phyloP scores from a whole-genome alignment of 2,113 vertebrate species.

The Pangasianodon hypophthalmus region DNA sequence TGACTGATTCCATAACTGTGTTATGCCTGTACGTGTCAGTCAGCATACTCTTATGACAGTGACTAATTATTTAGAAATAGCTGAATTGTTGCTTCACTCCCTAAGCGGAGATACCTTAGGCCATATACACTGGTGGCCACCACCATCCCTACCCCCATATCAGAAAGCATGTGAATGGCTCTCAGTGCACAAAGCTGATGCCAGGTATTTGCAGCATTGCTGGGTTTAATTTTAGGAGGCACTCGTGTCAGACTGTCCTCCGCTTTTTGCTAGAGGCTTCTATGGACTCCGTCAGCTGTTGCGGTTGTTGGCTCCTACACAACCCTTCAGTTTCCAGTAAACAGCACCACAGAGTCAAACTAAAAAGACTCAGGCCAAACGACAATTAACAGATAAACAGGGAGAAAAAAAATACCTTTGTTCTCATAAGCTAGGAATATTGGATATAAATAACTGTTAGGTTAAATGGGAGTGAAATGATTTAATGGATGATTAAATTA shows the following conservation, averaged over 20 bases:
- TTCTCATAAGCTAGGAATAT: background rate
- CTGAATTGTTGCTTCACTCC: slow-evolving; percentile 26
- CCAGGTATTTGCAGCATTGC: slow-evolving; percentile 53
- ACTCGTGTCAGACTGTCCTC: slow-evolving; percentile 46
- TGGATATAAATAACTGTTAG: background rate
- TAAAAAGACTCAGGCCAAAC: slow-evolving; percentile 30
- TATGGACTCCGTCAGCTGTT: slow-evolving; percentile 58
- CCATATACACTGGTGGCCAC: slow-evolving; percentile 2
- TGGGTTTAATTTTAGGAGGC: slow-evolving; percentile 55
- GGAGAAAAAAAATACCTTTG: background rate
- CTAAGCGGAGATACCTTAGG: slow-evolving; percentile 4
- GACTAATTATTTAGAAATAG: slow-evolving; percentile 36
- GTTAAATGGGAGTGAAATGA: background rate
- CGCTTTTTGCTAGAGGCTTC: slow-evolving; percentile 48
- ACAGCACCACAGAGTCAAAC: slow-evolving; percentile 47
- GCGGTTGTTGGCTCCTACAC: slow-evolving; percentile 48
- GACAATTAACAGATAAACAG: slow-evolving; percentile 24
- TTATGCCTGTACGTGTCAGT: background rate
- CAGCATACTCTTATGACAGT: slow-evolving; percentile 26
- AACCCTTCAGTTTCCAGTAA: slow-evolving; percentile 53
- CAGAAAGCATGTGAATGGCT: slow-evolving; percentile 42
- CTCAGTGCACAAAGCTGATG: slow-evolving; percentile 30
- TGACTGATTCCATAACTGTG: background rate
- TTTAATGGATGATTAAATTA: background rate
- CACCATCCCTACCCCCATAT: slow-evolving; percentile 29